These are phyloP conservation scores for Nephrotoma appendiculata DNA, from an alignment of 2,888 invertebrate species.

Conservation along the genomic window DNA sequence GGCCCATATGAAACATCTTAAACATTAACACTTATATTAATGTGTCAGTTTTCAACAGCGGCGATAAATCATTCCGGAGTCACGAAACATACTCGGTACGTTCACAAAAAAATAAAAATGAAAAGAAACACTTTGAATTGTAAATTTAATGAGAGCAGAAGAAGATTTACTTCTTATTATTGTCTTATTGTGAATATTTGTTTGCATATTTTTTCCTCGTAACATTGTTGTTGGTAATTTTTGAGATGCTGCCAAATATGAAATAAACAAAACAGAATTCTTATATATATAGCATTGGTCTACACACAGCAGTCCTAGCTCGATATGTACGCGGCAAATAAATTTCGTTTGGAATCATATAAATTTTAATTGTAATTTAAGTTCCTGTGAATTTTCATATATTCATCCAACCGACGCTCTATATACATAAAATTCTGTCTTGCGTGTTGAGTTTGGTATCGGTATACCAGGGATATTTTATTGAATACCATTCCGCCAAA, in stretches of 20 bases:
- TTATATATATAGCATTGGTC: not conserved
- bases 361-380: not conserved
- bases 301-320: not conserved
- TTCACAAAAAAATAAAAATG: not conserved
- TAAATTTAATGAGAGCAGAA: not conserved
- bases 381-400: not conserved
- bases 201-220: not conserved
- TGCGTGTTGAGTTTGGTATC: too few relatives aligned
- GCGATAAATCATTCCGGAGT: not conserved
- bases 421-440: too few relatives aligned
- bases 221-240: not conserved
- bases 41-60: not conserved
- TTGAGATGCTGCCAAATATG: not conserved
- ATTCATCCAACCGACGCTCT: too few relatives aligned
- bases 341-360: not conserved
- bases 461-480: too few relatives aligned
- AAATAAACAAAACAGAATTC: not conserved
- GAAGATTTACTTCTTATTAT: not conserved
- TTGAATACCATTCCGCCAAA: too few relatives aligned
- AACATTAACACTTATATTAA: not conserved
- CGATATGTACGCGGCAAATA: not conserved
- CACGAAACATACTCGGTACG: not conserved
- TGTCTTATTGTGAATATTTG: not conserved
- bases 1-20: not conserved
- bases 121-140: not conserved